Evolutionary conservation across 2,113 vertebrate species (phyloP), one percentile per base, ranked within the genome.

Genomic region (Psilopogon haemacephalus): DNA sequence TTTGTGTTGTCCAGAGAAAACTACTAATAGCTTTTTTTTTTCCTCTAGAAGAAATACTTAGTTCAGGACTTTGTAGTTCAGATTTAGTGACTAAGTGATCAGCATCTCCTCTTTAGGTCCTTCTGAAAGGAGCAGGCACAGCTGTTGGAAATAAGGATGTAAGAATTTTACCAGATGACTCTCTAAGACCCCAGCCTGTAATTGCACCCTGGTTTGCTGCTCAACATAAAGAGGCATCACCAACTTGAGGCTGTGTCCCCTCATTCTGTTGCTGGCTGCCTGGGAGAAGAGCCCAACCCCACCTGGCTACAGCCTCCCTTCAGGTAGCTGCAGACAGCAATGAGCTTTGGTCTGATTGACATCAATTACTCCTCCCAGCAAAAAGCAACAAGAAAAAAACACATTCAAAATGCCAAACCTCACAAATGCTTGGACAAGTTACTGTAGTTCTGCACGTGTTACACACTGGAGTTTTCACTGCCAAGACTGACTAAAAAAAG

Each of bases 401-500:
- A 77, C 33, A 33, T 23, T 8, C 18, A 38, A 90, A 89, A 84
- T 8, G 9, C 19, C 8, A 2, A 15, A 50, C 24, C 8, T 15
- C 40, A 68, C 63, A 76, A 89, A 62, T 14, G 65, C 24, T 71
- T 76, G 38, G 55, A 27, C 1, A 0, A 88, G 40, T 87, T 74
- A 76, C 37, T 28, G 16, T 63, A 84, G 67, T 83, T 93, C 84
- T 59, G 40, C 23, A 33, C 37, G 63, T 60, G 73, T 70, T 89
- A 89, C 92, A 89, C 92, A 60, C 20, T 0, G 2, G 20, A 48
- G 56, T 30, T 93, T 89, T 83, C 86, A 70, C 60, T 94, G 89
- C 84, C 91, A 94, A 92, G 64, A 71, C 52, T 94, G 27, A 21
- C 70, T 89, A 76, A 84, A 92, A 92, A 91, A 92, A 94, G 71